phyloP scores from a whole-genome alignment of 2,888 invertebrate species.

The Chironomus tentans region DNA sequence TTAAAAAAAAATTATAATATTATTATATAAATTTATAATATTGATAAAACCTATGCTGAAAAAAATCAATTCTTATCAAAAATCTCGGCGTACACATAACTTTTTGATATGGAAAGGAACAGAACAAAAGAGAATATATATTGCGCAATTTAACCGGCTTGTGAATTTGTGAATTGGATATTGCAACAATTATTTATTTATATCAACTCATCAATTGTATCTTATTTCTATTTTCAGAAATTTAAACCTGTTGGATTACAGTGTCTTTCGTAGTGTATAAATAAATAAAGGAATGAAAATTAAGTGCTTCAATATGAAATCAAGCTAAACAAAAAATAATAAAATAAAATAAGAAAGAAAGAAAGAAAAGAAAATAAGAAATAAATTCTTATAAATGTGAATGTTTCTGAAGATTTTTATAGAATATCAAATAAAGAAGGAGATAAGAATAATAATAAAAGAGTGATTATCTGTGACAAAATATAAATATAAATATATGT shows the following conservation, averaged over 20 bases:
- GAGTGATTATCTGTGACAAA: neutral
- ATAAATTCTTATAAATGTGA: neutral
- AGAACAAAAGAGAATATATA: neutral
- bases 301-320: neutral
- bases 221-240: neutral
- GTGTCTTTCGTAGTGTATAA: neutral
- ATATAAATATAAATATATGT: neutral
- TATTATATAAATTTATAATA: no score
- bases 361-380: neutral
- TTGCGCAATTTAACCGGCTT: constrained; percentile 6
- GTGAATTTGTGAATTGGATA: neutral
- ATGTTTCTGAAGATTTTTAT: no score
- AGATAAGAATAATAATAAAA: neutral
- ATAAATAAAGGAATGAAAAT: neutral
- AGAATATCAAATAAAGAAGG: neutral
- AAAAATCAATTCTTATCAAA: no score
- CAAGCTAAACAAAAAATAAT: neutral
- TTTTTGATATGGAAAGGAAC: neutral
- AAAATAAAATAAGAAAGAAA: neutral
- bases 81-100: no score
- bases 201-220: neutral
- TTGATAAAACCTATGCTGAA: no score
- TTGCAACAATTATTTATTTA: neutral
- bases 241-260: neutral
- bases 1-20: no score